These are phyloP conservation scores for Hydrotaea diabolus DNA, from an alignment of 2,888 invertebrate species.

Conservation along the genomic window DNA sequence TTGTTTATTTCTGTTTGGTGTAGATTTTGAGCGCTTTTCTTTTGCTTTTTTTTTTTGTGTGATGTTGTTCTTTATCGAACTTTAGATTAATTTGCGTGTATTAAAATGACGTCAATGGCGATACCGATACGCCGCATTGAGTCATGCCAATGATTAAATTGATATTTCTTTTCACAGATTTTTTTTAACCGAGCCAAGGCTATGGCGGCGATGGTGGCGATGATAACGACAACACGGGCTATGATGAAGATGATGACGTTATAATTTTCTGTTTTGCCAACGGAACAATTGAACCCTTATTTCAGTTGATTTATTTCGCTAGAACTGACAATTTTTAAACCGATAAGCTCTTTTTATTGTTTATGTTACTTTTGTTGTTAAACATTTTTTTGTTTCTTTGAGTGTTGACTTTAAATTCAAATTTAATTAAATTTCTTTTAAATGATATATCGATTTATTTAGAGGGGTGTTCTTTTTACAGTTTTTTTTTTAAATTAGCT, in stretches of 20 bases:
- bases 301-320: neutral
- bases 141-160: conserved; percentile 44
- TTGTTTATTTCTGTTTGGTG: neutral
- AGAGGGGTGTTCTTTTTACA: too few species aligned
- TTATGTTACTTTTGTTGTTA: neutral
- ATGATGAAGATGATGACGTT: neutral
- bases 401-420: too few species aligned
- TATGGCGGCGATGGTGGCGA: neutral
- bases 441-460: too few species aligned
- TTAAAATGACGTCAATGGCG: conserved; percentile 42
- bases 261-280: neutral
- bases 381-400: neutral
- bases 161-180: conserved; percentile 5
- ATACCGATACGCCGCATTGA: conserved; percentile 3
- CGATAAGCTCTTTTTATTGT: neutral
- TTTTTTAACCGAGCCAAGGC: neutral
- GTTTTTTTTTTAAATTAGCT: too few species aligned
- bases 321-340: neutral
- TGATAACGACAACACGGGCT: too few species aligned
- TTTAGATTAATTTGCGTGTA: conserved; percentile 38
- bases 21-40: too few species aligned
- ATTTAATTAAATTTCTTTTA: too few species aligned
- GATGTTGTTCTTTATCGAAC: neutral
- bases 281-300: neutral
- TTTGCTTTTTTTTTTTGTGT: too few species aligned